Conservation (phyloP, 2,888 invertebrate genomes). For the Frankliniella fusca region DNA sequence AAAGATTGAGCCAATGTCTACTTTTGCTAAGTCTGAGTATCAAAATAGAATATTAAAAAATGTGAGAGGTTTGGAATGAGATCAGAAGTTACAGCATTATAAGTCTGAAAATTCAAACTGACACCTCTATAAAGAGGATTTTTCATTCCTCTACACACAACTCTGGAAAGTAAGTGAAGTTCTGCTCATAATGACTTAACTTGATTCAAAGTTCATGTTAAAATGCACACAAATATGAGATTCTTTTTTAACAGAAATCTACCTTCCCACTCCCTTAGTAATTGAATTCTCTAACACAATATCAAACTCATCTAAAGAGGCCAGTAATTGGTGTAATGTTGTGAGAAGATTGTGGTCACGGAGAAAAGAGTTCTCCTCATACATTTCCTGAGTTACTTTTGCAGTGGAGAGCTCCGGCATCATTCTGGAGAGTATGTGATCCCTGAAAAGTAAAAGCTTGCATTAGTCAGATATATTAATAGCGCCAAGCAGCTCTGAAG, state of each 20-base stretch:
- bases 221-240: background rate
- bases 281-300: slow-evolving; percentile 82
- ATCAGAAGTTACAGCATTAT: background rate
- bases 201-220: background rate
- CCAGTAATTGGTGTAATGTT: slow-evolving; percentile 84
- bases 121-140: too few species aligned
- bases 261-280: slow-evolving; percentile 58
- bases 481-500: too few species aligned
- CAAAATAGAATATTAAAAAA: background rate
- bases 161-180: background rate
- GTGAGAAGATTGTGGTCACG: slow-evolving; percentile 79
- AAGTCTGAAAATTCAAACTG: background rate
- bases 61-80: slow-evolving; percentile 1
- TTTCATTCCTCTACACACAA: too few species aligned
- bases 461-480: background rate
- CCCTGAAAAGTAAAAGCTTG: slow-evolving; percentile 54
- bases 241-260: background rate
- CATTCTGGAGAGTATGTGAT: slow-evolving; percentile 85
- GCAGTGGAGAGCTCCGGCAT: slow-evolving; percentile 86
- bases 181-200: too few species aligned
- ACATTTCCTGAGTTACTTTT: slow-evolving; percentile 86
- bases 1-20: background rate
- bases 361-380: slow-evolving; percentile 92
- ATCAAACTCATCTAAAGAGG: slow-evolving; percentile 84
- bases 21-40: background rate